Conservation (phyloP, 2,888 invertebrate species). For the Eristalis intricaria region DNA sequence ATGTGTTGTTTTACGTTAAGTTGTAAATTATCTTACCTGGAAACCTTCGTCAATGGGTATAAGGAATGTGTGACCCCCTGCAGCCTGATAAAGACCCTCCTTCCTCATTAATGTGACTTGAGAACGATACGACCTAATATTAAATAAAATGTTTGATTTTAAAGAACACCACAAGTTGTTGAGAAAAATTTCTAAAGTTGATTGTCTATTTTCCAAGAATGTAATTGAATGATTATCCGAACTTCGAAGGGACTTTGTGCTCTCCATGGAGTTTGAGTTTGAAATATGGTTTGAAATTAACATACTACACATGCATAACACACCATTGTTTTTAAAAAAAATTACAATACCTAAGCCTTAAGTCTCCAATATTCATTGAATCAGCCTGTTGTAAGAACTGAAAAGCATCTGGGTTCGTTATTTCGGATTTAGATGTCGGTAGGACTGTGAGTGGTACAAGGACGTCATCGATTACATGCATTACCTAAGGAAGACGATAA, state of each 20-base stretch:
- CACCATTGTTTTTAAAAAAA: no score
- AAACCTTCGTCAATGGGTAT: constrained; percentile 95
- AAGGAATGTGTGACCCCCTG: constrained; percentile 93
- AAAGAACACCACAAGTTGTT: no score
- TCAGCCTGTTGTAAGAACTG: constrained; percentile 91
- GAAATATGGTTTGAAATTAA: no score
- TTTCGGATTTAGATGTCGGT: constrained; percentile 84
- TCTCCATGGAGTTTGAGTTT: no score
- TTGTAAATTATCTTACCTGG: constrained; percentile 84
- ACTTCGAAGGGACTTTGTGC: no score
- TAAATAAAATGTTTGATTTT: constrained; percentile 73
- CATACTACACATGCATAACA: no score
- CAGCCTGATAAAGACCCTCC: constrained; percentile 88
- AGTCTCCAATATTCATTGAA: constrained; percentile 87
- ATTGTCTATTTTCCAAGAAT: no score
- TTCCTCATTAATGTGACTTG: constrained; percentile 88
- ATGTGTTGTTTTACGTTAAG: background rate
- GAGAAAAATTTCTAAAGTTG: no score
- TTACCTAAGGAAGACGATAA: constrained; percentile 83
- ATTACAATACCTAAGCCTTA: constrained; percentile 87
- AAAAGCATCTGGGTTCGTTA: constrained; percentile 91
- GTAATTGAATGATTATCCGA: no score
- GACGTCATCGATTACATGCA: constrained; percentile 94
- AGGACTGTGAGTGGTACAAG: constrained; percentile 88
- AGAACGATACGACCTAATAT: constrained; percentile 87